Percentiles rank a stretch among this genome's conserved stretches.
These are phyloP conservation scores for Chrysomela aeneicollis DNA, from an alignment of 2,888 invertebrate genomes.

Conservation along the genomic window DNA sequence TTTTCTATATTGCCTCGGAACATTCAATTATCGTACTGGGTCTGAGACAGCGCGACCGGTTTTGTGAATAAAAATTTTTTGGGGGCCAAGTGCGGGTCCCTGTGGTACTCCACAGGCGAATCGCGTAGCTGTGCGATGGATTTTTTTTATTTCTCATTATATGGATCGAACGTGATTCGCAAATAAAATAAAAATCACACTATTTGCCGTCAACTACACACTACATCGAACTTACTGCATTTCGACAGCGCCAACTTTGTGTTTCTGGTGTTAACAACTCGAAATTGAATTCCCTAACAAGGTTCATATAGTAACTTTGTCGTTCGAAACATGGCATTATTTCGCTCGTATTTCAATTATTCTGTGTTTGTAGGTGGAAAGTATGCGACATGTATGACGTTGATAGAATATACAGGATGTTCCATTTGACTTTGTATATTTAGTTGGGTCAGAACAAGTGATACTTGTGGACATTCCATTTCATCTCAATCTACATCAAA, in stretches of 20 bases:
- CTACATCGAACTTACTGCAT: slow-evolving; percentile 6
- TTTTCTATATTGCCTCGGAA: neutral
- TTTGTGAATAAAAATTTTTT: no score
- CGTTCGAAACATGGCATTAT: slow-evolving; percentile 9
- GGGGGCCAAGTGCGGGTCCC: no score
- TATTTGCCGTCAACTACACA: slow-evolving; percentile 3
- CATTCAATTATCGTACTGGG: no score
- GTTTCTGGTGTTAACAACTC: slow-evolving; percentile 19
- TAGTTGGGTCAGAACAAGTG: no score
- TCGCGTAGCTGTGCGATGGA: no score
- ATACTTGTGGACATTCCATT: no score
- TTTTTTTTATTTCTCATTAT: no score
- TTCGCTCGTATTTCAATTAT: slow-evolving; percentile 18
- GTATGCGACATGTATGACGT: neutral
- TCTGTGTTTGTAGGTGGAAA: neutral
- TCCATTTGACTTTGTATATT: no score
- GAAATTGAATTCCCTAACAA: slow-evolving; percentile 22
- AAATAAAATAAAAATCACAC: neutral
- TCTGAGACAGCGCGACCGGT: no score
- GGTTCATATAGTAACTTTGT: slow-evolving; percentile 14
- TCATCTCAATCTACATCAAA: no score
- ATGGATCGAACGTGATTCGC: neutral
- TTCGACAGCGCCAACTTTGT: slow-evolving; percentile 15
- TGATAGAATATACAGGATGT: neutral
- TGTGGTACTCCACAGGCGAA: no score